Evolutionary conservation across 2,113 vertebrate genomes (phyloP).

Genomic region (Scomber scombrus): DNA sequence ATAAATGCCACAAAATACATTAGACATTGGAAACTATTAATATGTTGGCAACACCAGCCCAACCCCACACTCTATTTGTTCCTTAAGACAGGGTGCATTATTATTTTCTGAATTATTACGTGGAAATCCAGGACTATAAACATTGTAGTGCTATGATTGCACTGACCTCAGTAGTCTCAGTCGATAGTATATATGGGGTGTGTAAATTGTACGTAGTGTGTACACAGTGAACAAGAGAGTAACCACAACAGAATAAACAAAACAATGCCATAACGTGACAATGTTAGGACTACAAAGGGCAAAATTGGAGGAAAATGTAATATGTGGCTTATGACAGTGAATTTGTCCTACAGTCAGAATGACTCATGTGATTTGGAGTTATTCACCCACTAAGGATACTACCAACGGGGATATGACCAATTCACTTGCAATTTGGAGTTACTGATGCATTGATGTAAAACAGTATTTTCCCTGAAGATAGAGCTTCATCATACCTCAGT

Average conservation of each 20-base stretch:
- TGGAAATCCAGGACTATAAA: too few species aligned
- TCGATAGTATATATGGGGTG: neutral
- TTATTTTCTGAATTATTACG: too few species aligned
- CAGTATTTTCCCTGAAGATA: conserved; percentile 68
- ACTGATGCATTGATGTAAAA: conserved; percentile 81
- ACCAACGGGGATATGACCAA: conserved; percentile 74
- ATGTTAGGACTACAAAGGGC: conserved; percentile 30
- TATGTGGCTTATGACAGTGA: conserved; percentile 46
- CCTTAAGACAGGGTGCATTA: too few species aligned
- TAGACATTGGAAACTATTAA: too few species aligned
- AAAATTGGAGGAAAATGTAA: conserved; percentile 43
- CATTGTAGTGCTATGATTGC: too few species aligned
- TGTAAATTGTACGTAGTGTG: neutral
- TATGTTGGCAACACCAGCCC: too few species aligned
- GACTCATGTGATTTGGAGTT: conserved; percentile 68
- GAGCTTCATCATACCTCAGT: conserved; percentile 66
- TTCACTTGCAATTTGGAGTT: conserved; percentile 80
- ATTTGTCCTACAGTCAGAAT: conserved; percentile 51
- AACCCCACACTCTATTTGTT: too few species aligned
- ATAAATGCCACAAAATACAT: too few species aligned
- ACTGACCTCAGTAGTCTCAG: too few species aligned
- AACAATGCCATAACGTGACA: conserved; percentile 31
- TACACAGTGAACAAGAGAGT: neutral
- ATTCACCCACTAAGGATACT: conserved; percentile 60
- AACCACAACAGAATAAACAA: neutral